Conservation (phyloP, 2,888 invertebrate genomes). For the Habrosyne pyritoides region DNA sequence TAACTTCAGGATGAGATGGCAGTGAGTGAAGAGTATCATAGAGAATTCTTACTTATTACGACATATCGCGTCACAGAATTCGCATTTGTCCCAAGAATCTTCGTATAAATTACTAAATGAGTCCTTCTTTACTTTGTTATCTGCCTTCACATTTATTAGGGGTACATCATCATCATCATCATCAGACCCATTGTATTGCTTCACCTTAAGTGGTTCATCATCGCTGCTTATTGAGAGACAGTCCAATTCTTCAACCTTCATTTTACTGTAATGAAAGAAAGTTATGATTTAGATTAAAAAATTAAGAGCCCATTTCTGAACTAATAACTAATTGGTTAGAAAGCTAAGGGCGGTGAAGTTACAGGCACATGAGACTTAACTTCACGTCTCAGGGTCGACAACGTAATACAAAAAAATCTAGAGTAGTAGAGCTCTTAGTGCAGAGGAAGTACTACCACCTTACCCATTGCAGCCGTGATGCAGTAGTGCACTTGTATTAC, state of each 20-base stretch:
- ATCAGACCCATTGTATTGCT: neutral
- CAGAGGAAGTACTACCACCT: too few species aligned
- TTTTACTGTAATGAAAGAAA: neutral
- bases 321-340: too few species aligned
- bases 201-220: constrained; percentile 1
- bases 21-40: too few species aligned
- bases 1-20: too few species aligned
- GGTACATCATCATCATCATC: neutral
- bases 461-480: too few species aligned
- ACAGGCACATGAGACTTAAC: too few species aligned
- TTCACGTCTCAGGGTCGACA: too few species aligned
- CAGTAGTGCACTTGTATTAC: too few species aligned
- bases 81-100: neutral
- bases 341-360: too few species aligned
- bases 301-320: too few species aligned
- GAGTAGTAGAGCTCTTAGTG: too few species aligned
- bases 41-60: neutral
- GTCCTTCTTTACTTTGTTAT: neutral
- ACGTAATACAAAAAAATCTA: too few species aligned
- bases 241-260: neutral
- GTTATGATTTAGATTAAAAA: neutral
- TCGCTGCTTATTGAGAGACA: neutral
- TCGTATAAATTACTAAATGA: neutral
- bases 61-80: neutral
- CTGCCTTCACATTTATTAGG: neutral